phyloP scores from a whole-genome alignment of 2,113 vertebrate species.

The Tympanuchus pallidicinctus region DNA sequence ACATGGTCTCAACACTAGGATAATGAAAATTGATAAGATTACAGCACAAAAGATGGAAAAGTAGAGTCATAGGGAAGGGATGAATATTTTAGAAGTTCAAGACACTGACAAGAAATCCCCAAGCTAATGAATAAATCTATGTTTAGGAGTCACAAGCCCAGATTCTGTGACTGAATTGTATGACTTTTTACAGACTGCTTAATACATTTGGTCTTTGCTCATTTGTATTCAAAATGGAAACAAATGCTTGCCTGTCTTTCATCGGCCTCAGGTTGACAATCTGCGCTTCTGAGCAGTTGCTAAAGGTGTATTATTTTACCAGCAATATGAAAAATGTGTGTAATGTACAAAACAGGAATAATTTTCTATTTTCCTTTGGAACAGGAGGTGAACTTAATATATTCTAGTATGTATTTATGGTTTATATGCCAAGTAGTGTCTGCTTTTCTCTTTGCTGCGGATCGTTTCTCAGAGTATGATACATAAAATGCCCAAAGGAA shows the following conservation, averaged over 20 bases:
- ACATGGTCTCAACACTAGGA: background rate
- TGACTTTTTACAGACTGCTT: background rate
- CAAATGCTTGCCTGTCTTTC: background rate
- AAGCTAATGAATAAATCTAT: conserved; percentile 30
- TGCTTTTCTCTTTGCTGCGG: background rate
- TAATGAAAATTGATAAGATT: conserved; percentile 49
- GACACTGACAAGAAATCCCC: conserved; percentile 51
- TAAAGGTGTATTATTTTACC: background rate
- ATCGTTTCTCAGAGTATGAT: background rate
- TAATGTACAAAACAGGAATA: background rate
- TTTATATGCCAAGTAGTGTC: background rate
- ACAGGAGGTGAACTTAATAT: background rate
- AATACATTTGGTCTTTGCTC: background rate
- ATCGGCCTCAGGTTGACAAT: background rate
- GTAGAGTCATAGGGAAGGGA: background rate
- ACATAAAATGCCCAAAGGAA: background rate
- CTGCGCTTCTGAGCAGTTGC: background rate
- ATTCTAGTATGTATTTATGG: background rate
- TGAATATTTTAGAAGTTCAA: conserved; percentile 24
- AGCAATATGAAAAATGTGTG: background rate
- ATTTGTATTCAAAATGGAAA: background rate
- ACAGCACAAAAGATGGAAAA: conserved; percentile 6
- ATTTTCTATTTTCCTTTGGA: background rate
- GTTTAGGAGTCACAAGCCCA: background rate
- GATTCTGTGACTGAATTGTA: conserved; percentile 9